Evolutionary conservation across 2,113 vertebrate genomes (phyloP).

Genomic region (Myodes glareolus): DNA sequence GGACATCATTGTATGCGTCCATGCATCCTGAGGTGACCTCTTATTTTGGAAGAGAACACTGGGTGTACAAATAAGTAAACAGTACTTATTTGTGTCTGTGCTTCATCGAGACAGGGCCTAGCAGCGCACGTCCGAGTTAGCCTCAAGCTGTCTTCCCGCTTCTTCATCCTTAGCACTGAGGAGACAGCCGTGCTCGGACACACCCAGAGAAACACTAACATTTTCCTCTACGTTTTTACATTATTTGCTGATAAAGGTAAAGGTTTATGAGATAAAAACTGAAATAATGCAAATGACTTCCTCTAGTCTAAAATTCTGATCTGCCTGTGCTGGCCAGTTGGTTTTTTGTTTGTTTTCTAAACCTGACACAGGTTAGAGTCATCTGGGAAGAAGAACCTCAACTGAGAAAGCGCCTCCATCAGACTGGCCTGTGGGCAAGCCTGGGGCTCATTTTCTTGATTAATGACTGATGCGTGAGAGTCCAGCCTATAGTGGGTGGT

Average conservation of each 20-base stretch:
- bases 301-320: not conserved
- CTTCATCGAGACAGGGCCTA: not conserved
- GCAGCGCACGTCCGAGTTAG: not conserved
- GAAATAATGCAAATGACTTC: not conserved
- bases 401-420: not conserved
- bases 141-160: not conserved
- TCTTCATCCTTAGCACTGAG: not conserved
- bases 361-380: not conserved
- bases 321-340: not conserved
- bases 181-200: not conserved
- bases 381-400: not conserved
- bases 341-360: not conserved
- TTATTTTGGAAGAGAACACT: constrained; percentile 51
- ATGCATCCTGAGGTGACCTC: constrained; percentile 14
- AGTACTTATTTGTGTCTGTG: not conserved
- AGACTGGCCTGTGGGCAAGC: not conserved
- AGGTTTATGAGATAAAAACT: not conserved
- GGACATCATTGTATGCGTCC: not conserved
- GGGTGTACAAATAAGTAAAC: not conserved
- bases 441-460: not conserved
- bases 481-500: not conserved
- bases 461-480: not conserved
- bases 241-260: not conserved
- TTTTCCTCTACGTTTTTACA: not conserved
- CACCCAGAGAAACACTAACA: not conserved